These are phyloP conservation scores for Procambarus clarkii DNA, from an alignment of 1,140 invertebrate genomes.

Conservation along the genomic window DNA sequence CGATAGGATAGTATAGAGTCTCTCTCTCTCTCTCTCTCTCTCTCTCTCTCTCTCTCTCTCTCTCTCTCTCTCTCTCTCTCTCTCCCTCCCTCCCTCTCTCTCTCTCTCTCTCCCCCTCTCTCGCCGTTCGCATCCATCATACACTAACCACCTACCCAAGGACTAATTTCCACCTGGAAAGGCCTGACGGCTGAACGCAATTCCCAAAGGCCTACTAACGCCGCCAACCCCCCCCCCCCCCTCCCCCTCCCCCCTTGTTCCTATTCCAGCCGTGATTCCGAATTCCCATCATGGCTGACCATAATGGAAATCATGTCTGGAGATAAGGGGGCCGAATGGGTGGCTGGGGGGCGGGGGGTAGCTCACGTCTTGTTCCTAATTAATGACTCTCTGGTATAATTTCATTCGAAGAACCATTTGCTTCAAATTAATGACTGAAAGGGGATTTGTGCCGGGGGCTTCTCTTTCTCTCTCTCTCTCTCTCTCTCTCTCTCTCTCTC, in stretches of 20 bases:
- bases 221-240: not conserved
- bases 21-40: too few relatives aligned
- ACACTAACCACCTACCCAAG: not conserved
- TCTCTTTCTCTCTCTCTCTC: too few relatives aligned
- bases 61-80: not conserved
- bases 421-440: conserved; percentile 21
- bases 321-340: conserved; percentile 7
- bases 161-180: too few relatives aligned
- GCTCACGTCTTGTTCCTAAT: too few relatives aligned
- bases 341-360: not conserved
- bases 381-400: conserved; percentile 34
- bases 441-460: not conserved
- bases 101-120: not conserved
- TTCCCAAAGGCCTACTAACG: not conserved
- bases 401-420: conserved; percentile 28
- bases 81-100: not conserved
- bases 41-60: not conserved
- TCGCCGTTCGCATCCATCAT: not conserved
- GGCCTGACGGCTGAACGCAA: too few relatives aligned
- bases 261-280: conserved; percentile 28
- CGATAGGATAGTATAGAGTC: too few relatives aligned
- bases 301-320: conserved; percentile 35
- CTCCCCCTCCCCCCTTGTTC: not conserved
- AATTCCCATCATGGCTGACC: conserved; percentile 36
- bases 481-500: too few relatives aligned